phyloP scores from a whole-genome alignment of 2,888 invertebrate genomes.

The Melieria crassipennis region DNA sequence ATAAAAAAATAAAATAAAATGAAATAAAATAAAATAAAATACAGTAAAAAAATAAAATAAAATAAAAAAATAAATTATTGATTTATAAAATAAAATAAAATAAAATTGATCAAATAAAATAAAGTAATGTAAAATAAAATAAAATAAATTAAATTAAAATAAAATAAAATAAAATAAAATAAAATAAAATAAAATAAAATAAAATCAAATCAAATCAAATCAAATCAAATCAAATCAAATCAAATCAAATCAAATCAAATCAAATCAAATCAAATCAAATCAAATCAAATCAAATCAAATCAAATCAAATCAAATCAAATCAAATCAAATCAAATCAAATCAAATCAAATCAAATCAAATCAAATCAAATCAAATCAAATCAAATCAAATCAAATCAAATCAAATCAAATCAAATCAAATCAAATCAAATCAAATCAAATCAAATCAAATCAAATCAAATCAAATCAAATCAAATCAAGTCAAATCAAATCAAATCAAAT shows the following conservation, averaged over 20 bases:
- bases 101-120: too few species aligned
- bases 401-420: too few species aligned
- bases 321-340: background rate
- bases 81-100: conserved; percentile 4
- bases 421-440: too few species aligned
- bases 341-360: conserved; percentile 17
- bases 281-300: background rate
- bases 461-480: too few species aligned
- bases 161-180: background rate
- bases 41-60: background rate
- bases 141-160: background rate
- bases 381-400: too few species aligned
- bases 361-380: background rate
- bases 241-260: background rate
- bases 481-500: too few species aligned
- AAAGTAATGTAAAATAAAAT: too few species aligned
- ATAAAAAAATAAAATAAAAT: background rate
- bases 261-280: background rate
- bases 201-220: background rate
- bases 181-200: background rate
- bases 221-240: too few species aligned
- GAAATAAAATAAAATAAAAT: background rate
- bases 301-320: background rate
- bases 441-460: too few species aligned
- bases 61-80: too few species aligned